These are phyloP conservation scores for Ormia ochracea DNA, from an alignment of 2,888 invertebrate species.

Conservation along the genomic window DNA sequence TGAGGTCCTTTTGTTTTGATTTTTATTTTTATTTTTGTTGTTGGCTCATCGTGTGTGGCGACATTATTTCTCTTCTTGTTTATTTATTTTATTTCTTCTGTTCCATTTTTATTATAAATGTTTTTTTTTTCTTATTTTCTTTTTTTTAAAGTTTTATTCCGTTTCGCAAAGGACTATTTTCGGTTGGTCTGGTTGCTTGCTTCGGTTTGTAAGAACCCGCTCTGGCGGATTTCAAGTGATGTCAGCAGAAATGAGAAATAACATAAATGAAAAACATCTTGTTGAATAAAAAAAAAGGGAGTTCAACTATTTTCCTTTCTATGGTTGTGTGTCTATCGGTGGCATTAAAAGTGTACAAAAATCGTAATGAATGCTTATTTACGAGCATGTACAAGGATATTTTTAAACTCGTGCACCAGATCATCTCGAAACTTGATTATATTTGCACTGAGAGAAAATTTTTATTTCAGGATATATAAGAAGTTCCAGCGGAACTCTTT, in stretches of 20 bases:
- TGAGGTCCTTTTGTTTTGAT: not conserved
- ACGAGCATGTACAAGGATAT: too few species aligned
- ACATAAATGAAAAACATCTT: not conserved
- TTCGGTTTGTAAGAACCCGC: not conserved
- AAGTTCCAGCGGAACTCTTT: too few species aligned
- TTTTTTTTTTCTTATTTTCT: not conserved
- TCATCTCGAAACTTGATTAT: too few species aligned
- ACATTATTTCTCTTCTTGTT: not conserved
- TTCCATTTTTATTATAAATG: not conserved
- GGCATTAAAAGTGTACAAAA: not conserved
- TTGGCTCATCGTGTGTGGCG: not conserved
- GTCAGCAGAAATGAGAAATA: conserved; percentile 12
- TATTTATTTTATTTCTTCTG: not conserved
- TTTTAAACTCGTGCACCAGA: too few species aligned
- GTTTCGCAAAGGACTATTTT: not conserved
- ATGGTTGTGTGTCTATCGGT: not conserved
- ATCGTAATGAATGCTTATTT: too few species aligned
- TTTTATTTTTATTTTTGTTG: too few species aligned
- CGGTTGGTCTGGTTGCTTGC: not conserved
- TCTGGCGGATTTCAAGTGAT: conserved; percentile 9
- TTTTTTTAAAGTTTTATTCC: not conserved
- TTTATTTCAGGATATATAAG: too few species aligned
- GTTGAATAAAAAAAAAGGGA: not conserved
- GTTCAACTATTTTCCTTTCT: not conserved
- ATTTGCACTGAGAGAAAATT: too few species aligned